Base-by-base conservation (phyloP, 2,888 invertebrate species). In the Actias luna region DNA sequence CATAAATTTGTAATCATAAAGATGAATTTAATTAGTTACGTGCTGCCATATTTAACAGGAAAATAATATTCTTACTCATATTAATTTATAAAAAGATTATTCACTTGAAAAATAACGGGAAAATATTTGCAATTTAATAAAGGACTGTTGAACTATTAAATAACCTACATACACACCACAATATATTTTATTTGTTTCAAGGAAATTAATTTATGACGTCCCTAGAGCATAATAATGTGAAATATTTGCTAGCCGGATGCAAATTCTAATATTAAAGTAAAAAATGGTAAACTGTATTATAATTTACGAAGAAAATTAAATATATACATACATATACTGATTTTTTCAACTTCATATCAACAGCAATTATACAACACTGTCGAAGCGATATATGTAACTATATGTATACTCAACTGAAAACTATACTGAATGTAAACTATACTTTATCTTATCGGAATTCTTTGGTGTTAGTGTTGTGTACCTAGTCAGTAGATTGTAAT, bases 181-280 rank as follows among this genome's bases (percentile, higher is more conserved):
- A 18, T 25, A 50, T 50, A 10, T 50, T 22, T 50, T 50, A 50
- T 10, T 50, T 50, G 46, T 22, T 22, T 50, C 46, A 12, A 50
- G 46, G 46, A 81, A 81, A 84, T 85, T 78, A 85, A 84, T 80
- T 79, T 77, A 80, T 71, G 71, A 70, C 70, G 64, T 69, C 77
- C 70, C 69, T 14, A 60, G 67, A 58, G 65, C 63, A 60, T 64
- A 64, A 60, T 64, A 64, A 62, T 50, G 59, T 29, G 50, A 46
- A 61, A 64, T 61, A 64, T 52, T 58, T 61, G 46, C 33, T 22
- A 58, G 31, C 46, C 58, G 55, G 55, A 29, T 29, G 55, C 27
- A 52, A 10, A 52, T 5, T 52, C 27, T 27, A 27, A 14, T 52
- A 12, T 55, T 27, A 5, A 29, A 12, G 29, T 27, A 5, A 29